Base-by-base conservation (phyloP, 2,888 invertebrate genomes). In the Phaedon cochleariae region DNA sequence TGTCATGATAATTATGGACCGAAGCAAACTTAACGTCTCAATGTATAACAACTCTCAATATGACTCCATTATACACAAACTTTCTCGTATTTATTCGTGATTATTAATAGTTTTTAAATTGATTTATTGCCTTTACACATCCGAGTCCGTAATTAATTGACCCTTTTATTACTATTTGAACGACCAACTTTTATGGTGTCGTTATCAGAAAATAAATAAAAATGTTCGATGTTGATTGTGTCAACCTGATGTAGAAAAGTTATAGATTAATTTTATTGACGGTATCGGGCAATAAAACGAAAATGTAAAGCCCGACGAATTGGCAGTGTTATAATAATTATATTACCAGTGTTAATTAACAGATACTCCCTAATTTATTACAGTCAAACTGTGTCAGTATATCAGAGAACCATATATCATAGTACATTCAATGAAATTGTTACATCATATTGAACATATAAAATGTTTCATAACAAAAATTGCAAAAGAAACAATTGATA, bases 21-120 rank as follows among this genome's bases (percentile, higher is more conserved):
- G 41, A 41, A 15, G 15, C 41, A 41, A 41, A 41, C 15, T 3
- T 71, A 63, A 71, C 59, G 64, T 61, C 65, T 71, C 67, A 64
- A 69, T 71, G 18, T 20, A 45, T 60, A 65, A 65, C 67, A 60
- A 63, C 54, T 65, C 51, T 61, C 45, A 60, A 61, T 60, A 64
- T 61, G 64, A 67, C 64, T 67, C 64, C 59, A 67, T 68, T 68
- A n/a, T n/a, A 64, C 59, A 65, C 65, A 64, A 62, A 72, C 75
- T 73, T 78, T 74, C 75, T 77, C 71, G 73, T 79, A 74, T 79
- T 78, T 79, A 72, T 74, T 75, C 74, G 75, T 74, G 75, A 79
- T 80, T 80, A 81, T 80, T 82, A 81, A 82, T 82, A 76, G 80
- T 71, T 79, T 78, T 79, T 79, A 81, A 81, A 81, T 82, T 81